Evolutionary conservation across 2,888 invertebrate genomes (phyloP), one percentile per base, ranked within the genome.

Genomic region (Phalera bucephala): DNA sequence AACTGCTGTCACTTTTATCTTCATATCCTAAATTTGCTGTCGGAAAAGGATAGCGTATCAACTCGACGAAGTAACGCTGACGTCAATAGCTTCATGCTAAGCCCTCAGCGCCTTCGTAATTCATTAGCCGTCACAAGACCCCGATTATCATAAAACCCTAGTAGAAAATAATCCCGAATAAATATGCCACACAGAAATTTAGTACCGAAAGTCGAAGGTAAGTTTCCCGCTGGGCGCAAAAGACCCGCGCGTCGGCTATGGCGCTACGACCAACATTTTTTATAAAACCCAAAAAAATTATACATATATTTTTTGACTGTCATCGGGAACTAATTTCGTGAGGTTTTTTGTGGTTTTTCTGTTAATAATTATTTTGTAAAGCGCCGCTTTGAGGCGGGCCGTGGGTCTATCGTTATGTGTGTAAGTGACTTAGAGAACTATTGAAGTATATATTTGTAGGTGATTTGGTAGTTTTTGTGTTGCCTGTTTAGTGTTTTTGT

Each of bases 241-340:
- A 72, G 66, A 31, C 60, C 85, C 86, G 85, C 80, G 77, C 74
- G 80, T 72, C 56, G 70, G 50, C 39, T 72, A 50, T 79, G 88
- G 87, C 87, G 87, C 88, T 86, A 70, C 64, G 61, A 29, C 39
- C 46, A 33, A 39, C 65, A 49, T 74, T 74, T 80, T 78, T 79
- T 77, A 64, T 51, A 56, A 48, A n/a, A 56, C 58, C 52, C 60
- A 57, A 59, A 58, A 77, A 83, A 83, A 82, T 74, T 70, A 69
- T 76, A 81, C 74, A 79, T 78, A 83, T 83, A 85, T 86, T 87
- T 87, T 85, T 87, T 75, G 78, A 84, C 84, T 89, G 88, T 89
- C 88, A 89, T 89, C 88, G 88, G 80, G 87, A 89, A 88, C 87
- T 89, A 87, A 89, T 89, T 87, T 88, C 75, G 79, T 60, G 68